Evolutionary conservation across 2,888 invertebrate genomes (phyloP), one percentile per base, ranked within the genome.

Genomic region (Vannuccia rotundouncinata): DNA sequence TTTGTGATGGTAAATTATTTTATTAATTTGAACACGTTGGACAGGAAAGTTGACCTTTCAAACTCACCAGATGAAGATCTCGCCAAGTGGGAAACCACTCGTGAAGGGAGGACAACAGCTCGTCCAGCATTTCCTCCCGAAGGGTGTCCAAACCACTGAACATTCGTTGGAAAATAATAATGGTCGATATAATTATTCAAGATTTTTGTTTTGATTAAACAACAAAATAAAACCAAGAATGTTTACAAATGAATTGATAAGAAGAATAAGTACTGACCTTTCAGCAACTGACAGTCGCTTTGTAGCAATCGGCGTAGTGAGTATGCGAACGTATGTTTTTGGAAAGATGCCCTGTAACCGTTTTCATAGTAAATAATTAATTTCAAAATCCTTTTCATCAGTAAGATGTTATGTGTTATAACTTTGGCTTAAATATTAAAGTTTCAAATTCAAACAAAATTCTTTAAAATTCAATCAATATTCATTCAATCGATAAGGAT

Each of bases 51-150:
- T 45, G 45, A 13, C 66, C 25, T 2, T 66, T 5, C 5, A 2
- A 5, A 66, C 22, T 66, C 22, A 66, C 66, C 66, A 66, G 22
- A 22, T 66, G 66, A 66, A 66, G 66, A 13, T 66, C 66, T n/a
- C 66, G 5, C 66, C 66, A 66, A 13, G 66, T 66, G 13, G 66
- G 66, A 22, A 66, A 66, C 66, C 66, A 66, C 25, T 66, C 66
- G 25, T 66, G 66, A 5, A 66, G 66, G 25, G 66, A 66, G 25
- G 66, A 66, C 2, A 66, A 27, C 22, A 66, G 66, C 25, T 66
- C 66, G 25, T 66, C 66, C 10, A 66, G 66, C 66, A 66, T 66
- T 22, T 22, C 66, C 22, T 66, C 66, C 5, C 66, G 66, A 22
- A 66, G 66, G 22, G 5, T 2, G 25, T 66, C 66, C 66, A 66